Conservation (phyloP, 2,113 vertebrate species). For the Gnathonemus echidnorhynchus region DNA sequence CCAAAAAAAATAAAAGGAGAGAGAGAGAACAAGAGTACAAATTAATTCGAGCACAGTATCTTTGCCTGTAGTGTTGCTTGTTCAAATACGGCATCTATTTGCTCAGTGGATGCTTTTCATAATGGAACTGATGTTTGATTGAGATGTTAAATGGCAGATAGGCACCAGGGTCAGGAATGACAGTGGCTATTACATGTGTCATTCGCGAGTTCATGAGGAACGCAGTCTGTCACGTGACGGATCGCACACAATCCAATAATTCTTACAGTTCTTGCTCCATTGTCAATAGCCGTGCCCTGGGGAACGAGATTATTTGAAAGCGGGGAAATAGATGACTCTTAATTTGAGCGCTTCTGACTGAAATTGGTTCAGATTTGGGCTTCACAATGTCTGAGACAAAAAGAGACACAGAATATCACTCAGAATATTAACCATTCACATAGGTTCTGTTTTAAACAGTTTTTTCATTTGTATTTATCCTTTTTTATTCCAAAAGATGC, state of each 20-base stretch:
- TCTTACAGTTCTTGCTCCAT: neutral
- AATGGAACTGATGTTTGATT: conserved; percentile 14
- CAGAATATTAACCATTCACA: neutral
- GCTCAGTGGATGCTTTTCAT: neutral
- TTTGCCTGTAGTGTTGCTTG: neutral
- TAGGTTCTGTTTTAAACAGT: neutral
- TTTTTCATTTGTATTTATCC: neutral
- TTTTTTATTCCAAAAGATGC: neutral
- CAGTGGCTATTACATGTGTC: neutral
- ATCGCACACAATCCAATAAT: conserved; percentile 13
- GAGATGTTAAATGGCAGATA: conserved; percentile 2
- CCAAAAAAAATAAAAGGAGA: neutral
- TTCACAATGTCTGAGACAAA: neutral
- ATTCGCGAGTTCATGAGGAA: neutral
- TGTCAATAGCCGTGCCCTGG: conserved; percentile 15
- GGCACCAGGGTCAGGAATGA: neutral
- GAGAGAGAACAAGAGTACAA: neutral
- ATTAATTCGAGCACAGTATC: conserved; percentile 1
- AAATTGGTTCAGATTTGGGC: conserved; percentile 1
- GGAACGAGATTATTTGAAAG: conserved; percentile 19
- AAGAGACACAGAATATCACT: neutral
- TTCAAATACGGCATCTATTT: conserved; percentile 1
- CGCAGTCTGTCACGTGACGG: neutral
- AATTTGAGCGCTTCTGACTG: conserved; percentile 10
- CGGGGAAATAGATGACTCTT: conserved; percentile 3